Evolutionary conservation across 1,140 invertebrate species (phyloP), one percentile per base, ranked within the genome.

Genomic region (Muscidifurax raptorellus): DNA sequence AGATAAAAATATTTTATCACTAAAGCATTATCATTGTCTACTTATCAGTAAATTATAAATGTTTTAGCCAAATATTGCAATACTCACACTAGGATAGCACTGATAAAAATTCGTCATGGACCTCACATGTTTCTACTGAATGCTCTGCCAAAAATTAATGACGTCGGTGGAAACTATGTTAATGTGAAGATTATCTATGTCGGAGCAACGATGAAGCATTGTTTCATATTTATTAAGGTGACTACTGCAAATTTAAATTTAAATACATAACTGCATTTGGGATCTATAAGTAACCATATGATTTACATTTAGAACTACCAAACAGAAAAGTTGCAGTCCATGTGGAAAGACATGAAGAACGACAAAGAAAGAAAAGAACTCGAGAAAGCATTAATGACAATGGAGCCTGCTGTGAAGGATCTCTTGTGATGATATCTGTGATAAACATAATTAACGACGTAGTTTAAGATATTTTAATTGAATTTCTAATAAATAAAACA

Each of bases 171-270:
- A 47, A 92, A 94, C 82, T 89, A 92, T n/a, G 95, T 96, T 1
- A 92, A 89, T 74, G 88, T 96, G 44, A 94, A 94, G 78, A 96
- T 95, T 66, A 90, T 97, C 25, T 96, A 97, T 89, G 93, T 95
- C 1, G 96, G 96, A 71, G 96, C 96, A n/a, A 96, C 96, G 15
- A 92, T 97, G 30, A 96, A 95, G 90, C 95, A 97, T 80, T 96
- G 96, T 92, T 96, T 96, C 89, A 94, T 95, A 86, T 96, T 96
- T 89, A 94, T 97, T 74, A 92, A 91, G 88, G 93, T 94, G 89
- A 89, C 82, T 86, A 77, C 44, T 44, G 30, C 86, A 7, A 40
- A 36, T 69, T 67, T 47, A 2, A 40, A 71, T 69, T 66, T 44
- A 47, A 69, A 27, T 59, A 74, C 22, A 77, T 71, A 76, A 80